phyloP scores from a whole-genome alignment of 2,797 vertebrate genomes.

The Microcaecilia unicolor region DNA sequence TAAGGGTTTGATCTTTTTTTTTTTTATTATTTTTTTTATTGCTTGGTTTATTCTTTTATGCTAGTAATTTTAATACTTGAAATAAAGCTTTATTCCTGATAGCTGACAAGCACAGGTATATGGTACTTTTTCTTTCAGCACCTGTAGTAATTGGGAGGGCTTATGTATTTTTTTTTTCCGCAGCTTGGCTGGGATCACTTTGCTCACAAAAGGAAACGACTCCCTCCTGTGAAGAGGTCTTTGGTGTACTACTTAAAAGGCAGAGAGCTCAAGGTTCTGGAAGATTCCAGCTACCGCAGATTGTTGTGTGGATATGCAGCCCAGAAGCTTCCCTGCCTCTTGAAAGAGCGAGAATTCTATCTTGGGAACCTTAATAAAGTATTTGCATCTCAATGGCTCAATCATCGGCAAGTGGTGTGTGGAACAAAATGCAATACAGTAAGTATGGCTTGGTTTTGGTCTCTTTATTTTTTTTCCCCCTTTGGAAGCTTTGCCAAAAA shows the following conservation, averaged over 20 bases:
- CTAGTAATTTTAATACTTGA: no score
- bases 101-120: no score
- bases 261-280: slow-evolving; percentile 77
- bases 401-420: slow-evolving; percentile 92
- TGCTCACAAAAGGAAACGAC: slow-evolving; percentile 60
- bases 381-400: slow-evolving; percentile 96
- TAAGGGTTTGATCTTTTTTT: no score
- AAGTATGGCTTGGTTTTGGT: slow-evolving; percentile 35
- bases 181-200: slow-evolving; percentile 52
- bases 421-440: slow-evolving; percentile 98
- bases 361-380: slow-evolving; percentile 93
- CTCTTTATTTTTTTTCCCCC: not conserved
- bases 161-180: not conserved
- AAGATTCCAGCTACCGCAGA: slow-evolving; percentile 68
- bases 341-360: slow-evolving; percentile 85
- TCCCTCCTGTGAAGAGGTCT: slow-evolving; percentile 73
- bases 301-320: slow-evolving; percentile 81
- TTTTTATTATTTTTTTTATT: no score
- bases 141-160: no score
- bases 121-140: slow-evolving; percentile 46
- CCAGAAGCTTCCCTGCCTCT: slow-evolving; percentile 79
- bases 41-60: no score
- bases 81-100: no score
- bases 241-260: slow-evolving; percentile 85
- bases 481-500: no score